A percentile compares a stretch with the other conserved stretches of the same genome.
Evolutionary conservation across 2,888 invertebrate genomes (phyloP).

Genomic region (Aleiodes testaceus): DNA sequence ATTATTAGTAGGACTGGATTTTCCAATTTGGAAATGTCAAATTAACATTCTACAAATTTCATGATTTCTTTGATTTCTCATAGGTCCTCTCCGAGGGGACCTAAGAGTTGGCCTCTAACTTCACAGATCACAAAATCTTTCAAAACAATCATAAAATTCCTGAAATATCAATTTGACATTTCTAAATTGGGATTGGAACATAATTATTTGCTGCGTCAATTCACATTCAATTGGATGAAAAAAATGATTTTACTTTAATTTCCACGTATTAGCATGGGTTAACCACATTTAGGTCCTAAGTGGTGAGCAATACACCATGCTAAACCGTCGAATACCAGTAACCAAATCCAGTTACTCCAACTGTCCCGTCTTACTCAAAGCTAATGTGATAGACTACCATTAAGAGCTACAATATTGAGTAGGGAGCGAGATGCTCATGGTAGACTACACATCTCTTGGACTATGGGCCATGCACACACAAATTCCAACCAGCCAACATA

Average conservation of each 20-base stretch:
- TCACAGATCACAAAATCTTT: too few relatives aligned
- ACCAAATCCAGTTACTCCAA: constrained; percentile 59
- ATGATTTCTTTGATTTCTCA: too few relatives aligned
- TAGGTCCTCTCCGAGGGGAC: too few relatives aligned
- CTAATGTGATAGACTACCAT: constrained; percentile 68
- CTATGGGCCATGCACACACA: constrained; percentile 5
- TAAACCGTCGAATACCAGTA: constrained; percentile 58
- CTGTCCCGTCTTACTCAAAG: constrained; percentile 55
- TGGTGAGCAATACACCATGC: constrained; percentile 44
- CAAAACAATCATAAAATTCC: too few relatives aligned
- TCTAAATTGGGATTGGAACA: too few relatives aligned
- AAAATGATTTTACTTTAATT: not conserved
- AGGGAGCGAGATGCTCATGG: constrained; percentile 48
- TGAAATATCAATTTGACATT: too few relatives aligned
- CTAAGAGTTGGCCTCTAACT: too few relatives aligned
- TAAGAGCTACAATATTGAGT: constrained; percentile 58
- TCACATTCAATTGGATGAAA: too few relatives aligned
- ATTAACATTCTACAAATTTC: too few relatives aligned
- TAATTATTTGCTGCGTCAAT: too few relatives aligned
- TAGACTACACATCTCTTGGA: constrained; percentile 41
- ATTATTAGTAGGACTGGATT: too few relatives aligned
- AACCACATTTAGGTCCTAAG: constrained; percentile 24
- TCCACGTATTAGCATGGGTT: not conserved
- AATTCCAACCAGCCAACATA: constrained; percentile 16
- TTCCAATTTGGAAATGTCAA: too few relatives aligned